phyloP scores from a whole-genome alignment of 2,888 invertebrate genomes.

The Drosophila prolongata region DNA sequence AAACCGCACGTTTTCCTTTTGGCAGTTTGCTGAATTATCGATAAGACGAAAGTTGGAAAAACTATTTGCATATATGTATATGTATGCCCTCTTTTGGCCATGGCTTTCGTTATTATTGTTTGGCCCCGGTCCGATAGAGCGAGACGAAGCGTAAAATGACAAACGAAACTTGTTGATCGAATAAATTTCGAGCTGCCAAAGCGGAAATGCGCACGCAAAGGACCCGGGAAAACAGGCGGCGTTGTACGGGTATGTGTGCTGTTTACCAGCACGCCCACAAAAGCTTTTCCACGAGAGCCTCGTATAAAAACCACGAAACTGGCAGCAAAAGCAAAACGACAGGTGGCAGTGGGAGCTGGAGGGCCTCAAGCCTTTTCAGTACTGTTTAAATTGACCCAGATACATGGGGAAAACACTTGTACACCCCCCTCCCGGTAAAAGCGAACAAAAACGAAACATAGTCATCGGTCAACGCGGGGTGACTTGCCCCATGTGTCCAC shows the following conservation, averaged over 20 bases:
- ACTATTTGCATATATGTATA: not conserved
- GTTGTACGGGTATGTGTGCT: constrained; percentile 17
- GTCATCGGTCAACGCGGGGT: constrained; percentile 40
- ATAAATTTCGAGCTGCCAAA: constrained; percentile 66
- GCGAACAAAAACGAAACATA: constrained; percentile 11
- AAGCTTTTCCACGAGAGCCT: constrained; percentile 23
- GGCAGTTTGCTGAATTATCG: not conserved
- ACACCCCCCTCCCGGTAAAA: not conserved
- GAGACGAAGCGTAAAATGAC: constrained; percentile 74
- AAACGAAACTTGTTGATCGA: constrained; percentile 77
- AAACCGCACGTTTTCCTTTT: constrained; percentile 7
- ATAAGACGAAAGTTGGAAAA: not conserved
- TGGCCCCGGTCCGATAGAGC: constrained; percentile 54
- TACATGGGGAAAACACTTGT: constrained; percentile 38
- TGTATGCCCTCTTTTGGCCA: not conserved
- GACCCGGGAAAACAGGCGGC: constrained; percentile 25
- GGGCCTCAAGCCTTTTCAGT: constrained; percentile 64
- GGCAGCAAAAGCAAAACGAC: constrained; percentile 48
- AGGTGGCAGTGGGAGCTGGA: constrained; percentile 35
- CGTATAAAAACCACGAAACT: constrained; percentile 51
- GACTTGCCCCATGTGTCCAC: constrained; percentile 34
- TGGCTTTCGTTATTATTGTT: constrained; percentile 46
- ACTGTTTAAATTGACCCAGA: constrained; percentile 79
- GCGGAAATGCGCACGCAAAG: constrained; percentile 73
- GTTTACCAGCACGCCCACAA: constrained; percentile 60